Evolutionary conservation across 2,888 invertebrate genomes (phyloP).

Genomic region (Lacanobia wlatinum): DNA sequence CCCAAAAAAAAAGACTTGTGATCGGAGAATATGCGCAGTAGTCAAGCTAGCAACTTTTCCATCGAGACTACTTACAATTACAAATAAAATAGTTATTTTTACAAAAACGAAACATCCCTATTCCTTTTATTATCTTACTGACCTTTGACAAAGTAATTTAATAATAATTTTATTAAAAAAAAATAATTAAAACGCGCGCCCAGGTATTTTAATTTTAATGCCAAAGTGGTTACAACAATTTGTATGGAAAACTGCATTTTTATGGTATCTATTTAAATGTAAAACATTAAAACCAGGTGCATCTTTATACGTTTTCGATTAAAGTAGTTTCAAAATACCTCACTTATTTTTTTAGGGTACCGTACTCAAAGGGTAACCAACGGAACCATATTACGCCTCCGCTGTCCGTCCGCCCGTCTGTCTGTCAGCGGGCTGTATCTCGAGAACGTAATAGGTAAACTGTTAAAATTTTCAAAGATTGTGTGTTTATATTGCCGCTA

Average conservation of each 20-base stretch:
- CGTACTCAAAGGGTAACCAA: too few species aligned
- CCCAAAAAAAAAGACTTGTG: too few species aligned
- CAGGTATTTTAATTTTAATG: constrained; percentile 21
- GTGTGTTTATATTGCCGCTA: too few species aligned
- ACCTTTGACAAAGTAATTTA: constrained; percentile 39
- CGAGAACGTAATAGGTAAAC: too few species aligned
- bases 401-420: too few species aligned
- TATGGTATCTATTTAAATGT: constrained; percentile 11
- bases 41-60: too few species aligned
- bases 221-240: constrained; percentile 41
- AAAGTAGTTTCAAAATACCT: background rate
- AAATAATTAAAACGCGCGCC: constrained; percentile 30
- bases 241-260: constrained; percentile 29
- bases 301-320: constrained; percentile 5
- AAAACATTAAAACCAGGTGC: constrained; percentile 7
- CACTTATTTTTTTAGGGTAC: too few species aligned
- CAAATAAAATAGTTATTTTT: background rate
- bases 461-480: too few species aligned
- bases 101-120: constrained; percentile 15
- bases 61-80: too few species aligned
- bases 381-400: too few species aligned
- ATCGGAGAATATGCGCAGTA: too few species aligned
- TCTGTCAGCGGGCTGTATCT: too few species aligned
- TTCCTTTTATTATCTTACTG: constrained; percentile 18
- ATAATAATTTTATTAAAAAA: background rate